Conservation (phyloP, 2,797 vertebrate genomes). For the Graptemys geographica region DNA sequence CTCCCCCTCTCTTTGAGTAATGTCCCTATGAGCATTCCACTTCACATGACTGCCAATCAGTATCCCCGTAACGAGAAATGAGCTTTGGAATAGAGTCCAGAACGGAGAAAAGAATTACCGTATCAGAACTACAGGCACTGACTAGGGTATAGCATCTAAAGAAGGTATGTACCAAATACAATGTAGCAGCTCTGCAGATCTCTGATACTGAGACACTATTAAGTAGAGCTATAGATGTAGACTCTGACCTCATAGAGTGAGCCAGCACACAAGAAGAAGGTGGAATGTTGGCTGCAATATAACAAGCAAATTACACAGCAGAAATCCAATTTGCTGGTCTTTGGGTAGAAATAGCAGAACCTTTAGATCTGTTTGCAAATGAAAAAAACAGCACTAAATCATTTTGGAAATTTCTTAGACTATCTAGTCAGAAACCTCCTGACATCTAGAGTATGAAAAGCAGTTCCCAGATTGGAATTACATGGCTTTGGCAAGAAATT, state of each 20-base stretch:
- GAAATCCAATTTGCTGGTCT: no score
- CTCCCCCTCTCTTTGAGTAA: not conserved
- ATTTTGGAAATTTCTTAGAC: no score
- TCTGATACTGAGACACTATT: not conserved
- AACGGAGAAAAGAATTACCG: not conserved
- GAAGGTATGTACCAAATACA: not conserved
- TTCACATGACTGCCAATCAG: no score
- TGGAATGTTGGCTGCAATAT: not conserved
- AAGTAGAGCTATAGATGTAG: not conserved
- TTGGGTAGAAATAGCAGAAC: no score
- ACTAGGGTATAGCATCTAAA: not conserved
- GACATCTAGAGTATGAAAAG: no score
- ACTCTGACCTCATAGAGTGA: not conserved
- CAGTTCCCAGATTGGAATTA: no score
- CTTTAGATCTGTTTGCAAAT: no score
- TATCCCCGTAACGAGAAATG: no score
- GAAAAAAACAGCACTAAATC: no score
- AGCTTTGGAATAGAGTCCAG: not conserved
- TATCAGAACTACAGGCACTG: not conserved
- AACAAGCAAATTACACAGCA: not conserved
- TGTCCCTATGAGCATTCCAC: not conserved
- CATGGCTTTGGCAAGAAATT: no score
- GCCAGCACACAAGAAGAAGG: not conserved
- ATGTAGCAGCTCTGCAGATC: not conserved
- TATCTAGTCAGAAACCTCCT: no score